Evolutionary conservation across 2,888 invertebrate genomes (phyloP), one percentile per base, ranked within the genome.

Genomic region (Drosophila paramelanica): DNA sequence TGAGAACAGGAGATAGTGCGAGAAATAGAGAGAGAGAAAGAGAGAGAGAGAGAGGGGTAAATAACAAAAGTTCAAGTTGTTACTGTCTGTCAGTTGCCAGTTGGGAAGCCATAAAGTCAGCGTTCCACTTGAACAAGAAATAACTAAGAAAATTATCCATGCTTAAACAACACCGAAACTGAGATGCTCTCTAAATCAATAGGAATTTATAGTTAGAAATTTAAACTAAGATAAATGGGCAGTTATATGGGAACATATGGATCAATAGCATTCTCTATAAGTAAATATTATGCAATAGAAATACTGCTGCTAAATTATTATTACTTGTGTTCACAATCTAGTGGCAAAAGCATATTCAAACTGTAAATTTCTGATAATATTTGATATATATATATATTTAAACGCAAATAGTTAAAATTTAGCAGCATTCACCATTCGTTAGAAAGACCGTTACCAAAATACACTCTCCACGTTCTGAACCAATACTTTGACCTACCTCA

Each of bases 401-500:
- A 27, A 27, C 1, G 2, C 7, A 23, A 23, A 23, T 23, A 23
- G 6, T 27, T 27, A 27, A 7, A 27, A 27, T 27, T 27, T 27
- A 27, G 27, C 27, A 25, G 5, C 6, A 25, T n/a, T 13, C 4
- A 5, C 2, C 41, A 31, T 25, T 5, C 14, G 3, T 46, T 14
- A 10, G 25, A 23, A 45, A 17, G 52, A 53, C 39, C 52, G 38
- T 62, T n/a, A 27, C 39, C 33, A 52, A 42, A 1, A 10, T 6
- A 43, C 5, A 33, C 49, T 31, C 45, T 17, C 39, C 5, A 55
- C 14, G 13, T 5, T 6, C 17, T 3, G 6, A 43, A 43, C 25
- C 33, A 14, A 51, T 39, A 59, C n/a, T 46, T 41, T 50, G 52
- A 90, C 89, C 91, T 93, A 97, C 97, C 96, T 96, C 93, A 97